Evolutionary conservation across 2,888 invertebrate genomes (phyloP), one percentile per base, ranked within the genome.

Genomic region (Sepioteuthis lessoniana): DNA sequence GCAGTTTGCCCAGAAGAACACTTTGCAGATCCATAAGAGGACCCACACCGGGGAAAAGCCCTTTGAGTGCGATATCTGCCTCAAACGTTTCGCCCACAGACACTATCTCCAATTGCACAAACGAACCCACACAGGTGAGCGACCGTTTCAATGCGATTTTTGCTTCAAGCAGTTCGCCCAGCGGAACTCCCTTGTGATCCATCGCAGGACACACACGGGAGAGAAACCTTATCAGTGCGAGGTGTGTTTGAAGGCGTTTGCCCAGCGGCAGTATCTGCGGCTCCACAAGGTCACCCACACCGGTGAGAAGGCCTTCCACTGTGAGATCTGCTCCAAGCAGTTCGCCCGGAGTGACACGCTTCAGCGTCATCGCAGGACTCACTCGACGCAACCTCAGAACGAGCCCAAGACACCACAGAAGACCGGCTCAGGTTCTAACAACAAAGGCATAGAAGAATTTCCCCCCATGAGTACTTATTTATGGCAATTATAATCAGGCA

Each of bases 221-320:
- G 92, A 92, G 31, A 92, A 92, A 92, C 92, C 92, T 5, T 92
- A 92, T n/a, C 92, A 92, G 92, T 92, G 92, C 47, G 92, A 92
- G 31, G 47, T 92, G 47, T 92, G 92, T 47, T 46, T 92, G 46
- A 92, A 92, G 92, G 42, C 92, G 42, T 92, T 92, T 92, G 92
- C 92, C 47, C 92, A 92, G 47, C 42, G 92, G 47, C 92, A 92
- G n/a, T 92, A 92, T 47, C 47, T 92, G 92, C 92, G 92, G 42
- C 42, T 92, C n/a, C 92, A 92, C 47, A 92, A 92, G 31, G 47
- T 92, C 4, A 92, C 92, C 42, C 92, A 92, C 92, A 92, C 46
- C n/a, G 92, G 92, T 16, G 92, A 92, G 31, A 92, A 92, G 35
- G 92, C 92, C n/a, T 92, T 47, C n/a, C 92, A 92, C 42, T 92